These are phyloP conservation scores for Palythoa caribaeorum DNA, from an alignment of 92 coral and sea anemone genomes.

Conservation along the genomic window DNA sequence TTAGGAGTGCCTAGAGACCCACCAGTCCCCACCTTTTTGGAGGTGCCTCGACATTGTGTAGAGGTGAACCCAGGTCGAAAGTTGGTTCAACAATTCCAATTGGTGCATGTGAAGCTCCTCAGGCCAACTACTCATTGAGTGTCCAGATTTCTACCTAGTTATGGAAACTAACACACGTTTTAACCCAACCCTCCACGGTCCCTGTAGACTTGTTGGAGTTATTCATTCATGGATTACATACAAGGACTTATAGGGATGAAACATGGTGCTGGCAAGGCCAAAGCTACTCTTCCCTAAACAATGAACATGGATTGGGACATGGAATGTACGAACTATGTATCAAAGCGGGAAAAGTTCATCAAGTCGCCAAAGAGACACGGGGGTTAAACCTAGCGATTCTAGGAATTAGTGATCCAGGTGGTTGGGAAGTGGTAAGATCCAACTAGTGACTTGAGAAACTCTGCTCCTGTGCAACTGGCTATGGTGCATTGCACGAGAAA, in stretches of 20 bases:
- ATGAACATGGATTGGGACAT: too few relatives aligned
- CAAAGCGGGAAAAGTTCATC: too few relatives aligned
- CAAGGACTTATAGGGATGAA: too few relatives aligned
- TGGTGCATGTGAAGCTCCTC: slow-evolving; percentile 36
- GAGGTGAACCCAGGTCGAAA: slow-evolving; percentile 39
- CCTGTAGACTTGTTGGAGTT: background rate
- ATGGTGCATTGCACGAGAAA: background rate
- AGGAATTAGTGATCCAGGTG: too few relatives aligned
- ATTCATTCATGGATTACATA: background rate
- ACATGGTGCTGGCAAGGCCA: too few relatives aligned
- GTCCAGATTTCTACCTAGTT: background rate
- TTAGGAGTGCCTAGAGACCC: background rate
- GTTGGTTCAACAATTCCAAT: slow-evolving; percentile 5
- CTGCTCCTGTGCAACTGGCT: background rate
- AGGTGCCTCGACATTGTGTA: slow-evolving; percentile 12
- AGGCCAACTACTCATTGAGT: slow-evolving; percentile 10
- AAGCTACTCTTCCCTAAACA: too few relatives aligned
- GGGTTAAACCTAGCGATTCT: too few relatives aligned
- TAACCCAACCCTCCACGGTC: slow-evolving; percentile 2
- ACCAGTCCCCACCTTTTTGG: background rate
- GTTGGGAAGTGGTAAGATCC: background rate
- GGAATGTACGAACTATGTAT: too few relatives aligned
- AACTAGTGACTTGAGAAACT: background rate
- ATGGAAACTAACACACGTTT: background rate
- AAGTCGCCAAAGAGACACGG: too few relatives aligned